A percentile compares a stretch with the other conserved stretches of the same genome.
These are phyloP conservation scores for Antheraea assamensis DNA, from an alignment of 2,888 invertebrate species.

Conservation along the genomic window DNA sequence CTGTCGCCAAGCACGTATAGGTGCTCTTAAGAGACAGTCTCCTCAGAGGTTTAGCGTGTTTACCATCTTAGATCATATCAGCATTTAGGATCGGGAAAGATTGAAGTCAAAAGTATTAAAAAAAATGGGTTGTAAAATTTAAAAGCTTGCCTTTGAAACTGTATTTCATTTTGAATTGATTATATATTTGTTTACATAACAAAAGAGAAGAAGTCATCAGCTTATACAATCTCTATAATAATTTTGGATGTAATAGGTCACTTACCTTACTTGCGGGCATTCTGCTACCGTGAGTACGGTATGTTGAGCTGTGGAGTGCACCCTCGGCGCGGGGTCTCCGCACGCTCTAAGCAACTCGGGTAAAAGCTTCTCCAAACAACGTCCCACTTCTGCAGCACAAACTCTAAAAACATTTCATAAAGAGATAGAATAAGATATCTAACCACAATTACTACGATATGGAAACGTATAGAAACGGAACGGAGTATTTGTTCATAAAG, in stretches of 20 bases:
- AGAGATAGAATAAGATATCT: neutral
- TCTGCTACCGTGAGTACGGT: conserved; percentile 93
- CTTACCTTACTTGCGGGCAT: conserved; percentile 88
- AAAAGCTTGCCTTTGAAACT: neutral
- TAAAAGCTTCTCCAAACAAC: conserved; percentile 91
- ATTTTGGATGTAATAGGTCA: neutral
- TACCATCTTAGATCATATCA: no score
- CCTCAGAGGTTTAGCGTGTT: no score
- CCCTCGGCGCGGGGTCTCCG: conserved; percentile 93
- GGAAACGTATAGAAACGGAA: neutral
- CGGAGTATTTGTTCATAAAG: neutral
- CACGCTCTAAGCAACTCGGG: conserved; percentile 93
- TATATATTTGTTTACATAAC: no score
- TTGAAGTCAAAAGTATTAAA: no score
- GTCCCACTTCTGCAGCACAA: conserved; percentile 89
- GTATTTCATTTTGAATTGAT: no score
- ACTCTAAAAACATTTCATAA: conserved; percentile 81
- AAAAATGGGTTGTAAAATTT: neutral
- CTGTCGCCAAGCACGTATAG: no score
- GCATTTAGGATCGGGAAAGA: no score
- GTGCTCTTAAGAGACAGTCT: no score
- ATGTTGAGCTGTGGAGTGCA: conserved; percentile 93
- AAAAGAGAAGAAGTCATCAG: neutral
- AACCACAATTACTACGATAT: neutral
- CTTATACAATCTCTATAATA: neutral